Evolutionary conservation across 2,113 vertebrate genomes (phyloP), one percentile per base, ranked within the genome.

Genomic region (Antidorcas marsupialis): DNA sequence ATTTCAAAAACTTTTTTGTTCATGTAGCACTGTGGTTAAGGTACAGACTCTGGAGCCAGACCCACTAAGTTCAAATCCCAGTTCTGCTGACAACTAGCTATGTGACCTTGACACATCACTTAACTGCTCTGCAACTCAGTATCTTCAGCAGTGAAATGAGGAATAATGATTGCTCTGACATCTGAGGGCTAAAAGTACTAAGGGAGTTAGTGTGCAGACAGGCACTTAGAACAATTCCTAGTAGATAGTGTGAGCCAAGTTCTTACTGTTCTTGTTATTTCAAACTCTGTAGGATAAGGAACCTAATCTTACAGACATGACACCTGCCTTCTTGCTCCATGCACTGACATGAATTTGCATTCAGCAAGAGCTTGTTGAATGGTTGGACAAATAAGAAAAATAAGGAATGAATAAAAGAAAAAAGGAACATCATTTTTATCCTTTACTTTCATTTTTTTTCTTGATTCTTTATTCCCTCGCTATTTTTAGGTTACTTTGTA

Each of bases 401-500:
- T 39, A 90, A 79, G 23, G 28, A 89, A 87, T 25, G 9, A 23
- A 45, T 50, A 55, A 84, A 60, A 33, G 79, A 74, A 87, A n/a
- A 74, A 91, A 95, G 11, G 15, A 74, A 36, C 36, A 64, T 14
- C 23, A 28, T 67, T 89, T 87, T 89, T 60, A 88, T 93, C 28
- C 47, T 91, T 96, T 87, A 30, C n/a, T 25, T 94, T 93, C n/a
- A 16, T 96, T 93, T 76, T 59, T 67, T 95, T 87, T 74, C 13
- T 28, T 83, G 12, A n/a, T 85, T 86, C 15, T 87, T 92, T 78
- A 83, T 94, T 91, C 36, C 62, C 59, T 91, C 30, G 87, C 39
- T 89, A 83, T 45, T 95, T 89, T 97, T 91, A 94, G 62, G 57
- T 87, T 89, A 62, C 79, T 95, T 55, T 92, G 67, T 93, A 91